These are phyloP conservation scores for Prunella fulvescens DNA, from an alignment of 2,113 vertebrate species.

Conservation along the genomic window DNA sequence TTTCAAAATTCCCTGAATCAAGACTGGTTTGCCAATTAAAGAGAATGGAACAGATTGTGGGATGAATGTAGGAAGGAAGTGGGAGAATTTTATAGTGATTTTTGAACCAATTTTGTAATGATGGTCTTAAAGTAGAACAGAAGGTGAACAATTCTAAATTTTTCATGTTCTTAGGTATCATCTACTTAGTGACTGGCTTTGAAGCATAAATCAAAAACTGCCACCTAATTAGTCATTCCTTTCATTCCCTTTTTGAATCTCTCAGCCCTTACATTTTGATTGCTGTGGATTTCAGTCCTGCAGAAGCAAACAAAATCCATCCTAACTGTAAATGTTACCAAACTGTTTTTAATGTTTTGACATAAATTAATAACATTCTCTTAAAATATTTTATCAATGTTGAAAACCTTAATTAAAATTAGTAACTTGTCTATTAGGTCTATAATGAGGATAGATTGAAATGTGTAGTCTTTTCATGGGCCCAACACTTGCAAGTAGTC, in stretches of 20 bases:
- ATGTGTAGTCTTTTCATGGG: neutral
- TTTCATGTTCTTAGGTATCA: neutral
- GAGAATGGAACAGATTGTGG: neutral
- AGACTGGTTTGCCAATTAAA: neutral
- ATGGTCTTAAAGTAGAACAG: neutral
- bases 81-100: neutral
- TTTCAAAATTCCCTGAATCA: neutral
- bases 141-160: neutral
- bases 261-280: neutral
- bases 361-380: neutral
- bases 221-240: neutral
- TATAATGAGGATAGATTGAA: neutral
- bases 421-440: neutral
- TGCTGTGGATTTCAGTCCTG: neutral
- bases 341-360: neutral
- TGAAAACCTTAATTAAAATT: neutral
- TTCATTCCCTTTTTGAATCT: neutral
- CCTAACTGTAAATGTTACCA: neutral
- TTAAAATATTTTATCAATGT: neutral
- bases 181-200: neutral
- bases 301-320: neutral
- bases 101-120: neutral
- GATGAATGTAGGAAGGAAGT: neutral
- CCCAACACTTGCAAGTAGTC: neutral
- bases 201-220: neutral